Evolutionary conservation across 2,113 vertebrate species (phyloP).

Genomic region (Nettapus auritus): DNA sequence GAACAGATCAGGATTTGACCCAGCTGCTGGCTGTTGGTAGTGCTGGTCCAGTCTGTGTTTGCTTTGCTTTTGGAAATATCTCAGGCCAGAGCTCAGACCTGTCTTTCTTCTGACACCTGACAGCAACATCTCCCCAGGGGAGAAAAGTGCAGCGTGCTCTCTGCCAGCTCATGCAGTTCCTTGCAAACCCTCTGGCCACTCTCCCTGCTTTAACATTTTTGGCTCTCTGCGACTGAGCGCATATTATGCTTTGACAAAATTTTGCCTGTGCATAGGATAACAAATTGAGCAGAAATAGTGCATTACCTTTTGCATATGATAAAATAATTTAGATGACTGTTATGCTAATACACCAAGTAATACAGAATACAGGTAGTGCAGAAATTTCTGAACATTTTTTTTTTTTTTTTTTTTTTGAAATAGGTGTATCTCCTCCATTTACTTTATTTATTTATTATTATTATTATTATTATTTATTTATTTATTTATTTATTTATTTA

Average conservation of each 20-base stretch:
- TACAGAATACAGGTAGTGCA: rapidly evolving
- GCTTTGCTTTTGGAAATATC: neutral
- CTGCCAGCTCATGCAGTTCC: neutral
- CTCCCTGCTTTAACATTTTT: neutral
- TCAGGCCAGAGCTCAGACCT: neutral
- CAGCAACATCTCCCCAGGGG: neutral
- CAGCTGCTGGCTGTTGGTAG: neutral
- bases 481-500: too few species aligned
- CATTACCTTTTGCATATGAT: neutral
- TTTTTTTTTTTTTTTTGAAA: neutral
- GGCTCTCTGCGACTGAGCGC: neutral
- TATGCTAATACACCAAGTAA: neutral
- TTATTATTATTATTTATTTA: neutral
- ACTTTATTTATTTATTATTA: too few species aligned
- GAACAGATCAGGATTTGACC: neutral
- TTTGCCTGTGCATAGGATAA: neutral
- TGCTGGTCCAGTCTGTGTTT: neutral
- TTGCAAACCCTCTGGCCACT: neutral
- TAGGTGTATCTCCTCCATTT: neutral
- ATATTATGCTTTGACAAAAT: neutral
- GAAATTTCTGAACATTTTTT: neutral
- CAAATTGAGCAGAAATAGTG: rapidly evolving
- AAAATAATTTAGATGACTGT: neutral
- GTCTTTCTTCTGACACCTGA: neutral
- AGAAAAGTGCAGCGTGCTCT: neutral